Evolutionary conservation across 2,113 vertebrate species (phyloP), one percentile per base, ranked within the genome.

Genomic region (Ctenomys sociabilis): DNA sequence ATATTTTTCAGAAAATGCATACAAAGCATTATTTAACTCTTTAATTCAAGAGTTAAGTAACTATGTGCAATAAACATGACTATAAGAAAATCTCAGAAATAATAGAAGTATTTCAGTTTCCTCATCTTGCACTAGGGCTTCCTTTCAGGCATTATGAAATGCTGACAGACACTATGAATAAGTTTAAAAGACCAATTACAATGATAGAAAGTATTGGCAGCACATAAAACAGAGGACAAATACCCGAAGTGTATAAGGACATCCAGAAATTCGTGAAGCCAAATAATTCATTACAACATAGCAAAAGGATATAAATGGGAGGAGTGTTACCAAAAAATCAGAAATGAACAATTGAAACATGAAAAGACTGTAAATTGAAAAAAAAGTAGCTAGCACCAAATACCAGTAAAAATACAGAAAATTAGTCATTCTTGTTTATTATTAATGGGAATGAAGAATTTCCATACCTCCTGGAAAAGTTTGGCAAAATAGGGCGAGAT

Each of bases 161-260:
- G 72, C 77, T 90, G 19, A 68, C 35, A 95, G 70, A 90, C 8
- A 40, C 3, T 13, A 35, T 66, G 54, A 84, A 86, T 89, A 77
- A 82, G 82, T 45, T 63, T 93, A 82, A 90, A 52, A 92, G 84
- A 72, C 37, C 90, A 83, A 82, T 64, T 94, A n/a, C 22, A 95
- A 13, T 81, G 26, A 43, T 61, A 63, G 49, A 81, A 75, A 92
- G 49, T 84, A 84, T 54, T 85, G 59, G 24, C 3, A 37, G n/a
- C 11, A 59, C 13, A 59, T 72, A 88, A 87, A 94, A 54, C 37
- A 83, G 43, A 93, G 35, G 5, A 78, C 72, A 32, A 85, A 5
- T 84, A 91, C 81, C 52, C 30, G 70, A 80, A 64, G 43, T 63
- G 17, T 54, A 90, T 70, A 87, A 89, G 90, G 22, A 54, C 4